Evolutionary conservation across 1,140 invertebrate genomes (phyloP).

Genomic region (Coelopa frigida): DNA sequence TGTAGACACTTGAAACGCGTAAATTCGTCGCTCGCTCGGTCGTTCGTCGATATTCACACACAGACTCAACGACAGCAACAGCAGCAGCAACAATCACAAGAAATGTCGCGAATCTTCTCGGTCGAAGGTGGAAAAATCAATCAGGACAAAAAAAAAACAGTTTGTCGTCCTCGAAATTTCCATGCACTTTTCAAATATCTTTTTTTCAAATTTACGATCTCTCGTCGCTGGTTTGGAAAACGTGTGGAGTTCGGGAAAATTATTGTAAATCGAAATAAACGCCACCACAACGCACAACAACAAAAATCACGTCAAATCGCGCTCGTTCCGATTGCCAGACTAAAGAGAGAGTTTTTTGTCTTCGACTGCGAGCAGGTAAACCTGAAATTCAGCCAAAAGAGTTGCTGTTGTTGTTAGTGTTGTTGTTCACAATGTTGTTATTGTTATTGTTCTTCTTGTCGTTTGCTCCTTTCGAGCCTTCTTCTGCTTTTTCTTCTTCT

Average conservation of each 20-base stretch:
- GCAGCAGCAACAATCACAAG: not conserved
- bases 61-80: no score
- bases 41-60: no score
- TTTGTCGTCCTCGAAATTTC: no score
- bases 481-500: no score
- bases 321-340: constrained; percentile 14
- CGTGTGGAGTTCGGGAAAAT: no score
- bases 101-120: not conserved
- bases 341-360: constrained; percentile 5
- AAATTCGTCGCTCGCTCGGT: no score
- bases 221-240: no score
- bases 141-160: not conserved
- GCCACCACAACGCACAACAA: not conserved
- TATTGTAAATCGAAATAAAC: no score
- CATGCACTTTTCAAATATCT: not conserved
- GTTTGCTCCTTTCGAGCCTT: no score
- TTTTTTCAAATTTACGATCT: constrained; percentile 1
- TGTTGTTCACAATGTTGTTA: no score
- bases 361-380: not conserved
- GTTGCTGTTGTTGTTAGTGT: no score
- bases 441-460: no score
- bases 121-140: not conserved
- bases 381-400: not conserved
- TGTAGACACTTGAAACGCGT: constrained; percentile 31
- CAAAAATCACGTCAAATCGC: constrained; percentile 13